Base-by-base conservation (phyloP, 1,140 invertebrate species). In the Leptestheria dahalacensis region DNA sequence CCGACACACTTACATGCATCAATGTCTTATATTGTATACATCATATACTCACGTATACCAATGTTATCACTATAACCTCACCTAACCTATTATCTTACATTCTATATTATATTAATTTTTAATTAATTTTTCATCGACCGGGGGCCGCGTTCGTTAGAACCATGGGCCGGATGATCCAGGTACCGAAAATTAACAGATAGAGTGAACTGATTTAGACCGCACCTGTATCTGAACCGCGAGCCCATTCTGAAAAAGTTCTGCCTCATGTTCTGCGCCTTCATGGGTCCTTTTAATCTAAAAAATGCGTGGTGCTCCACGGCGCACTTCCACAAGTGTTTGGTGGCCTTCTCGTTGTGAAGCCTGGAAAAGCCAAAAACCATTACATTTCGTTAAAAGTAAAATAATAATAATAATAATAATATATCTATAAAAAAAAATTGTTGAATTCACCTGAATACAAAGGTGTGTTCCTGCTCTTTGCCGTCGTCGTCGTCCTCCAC, bases 301-400 rank as follows among this genome's bases (percentile, higher is more conserved):
- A 99, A 99, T 0, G 93, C 89, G 73, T 99, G 95, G 76, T 98
- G 92, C 71, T 99, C 96, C 0, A 98, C 90, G 21, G 95, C 95
- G 78, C 95, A 98, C 73, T 99, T 99, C 96, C 97, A 99, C 61
- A 99, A 74, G 74, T 99, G 95, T 73, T 99, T 99, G 71, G 92
- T 95, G 0, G 95, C 94, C 70, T 97, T 96, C 71, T 98, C 92
- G 70, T 95, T 97, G 47, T 87, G 82, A 56, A 98, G 72, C 52
- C 86, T 79, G 64, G 73, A 79, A 11, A 48, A 25, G 41, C 12
- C 33, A 41, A 41, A 6, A 15, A 41, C 15, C 62, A 53, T 58
- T 29, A 48, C 25, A 3, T 26, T 20, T 50, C 24, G 29, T 59
- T 41, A 57, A n/a, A n/a, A n/a, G n/a, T n/a, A n/a, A n/a, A n/a